Evolutionary conservation across 37 sponge, comb jelly and placozoan genomes (phyloP), one percentile per base, ranked within the genome.

Genomic region (Chondrosia reniformis): DNA sequence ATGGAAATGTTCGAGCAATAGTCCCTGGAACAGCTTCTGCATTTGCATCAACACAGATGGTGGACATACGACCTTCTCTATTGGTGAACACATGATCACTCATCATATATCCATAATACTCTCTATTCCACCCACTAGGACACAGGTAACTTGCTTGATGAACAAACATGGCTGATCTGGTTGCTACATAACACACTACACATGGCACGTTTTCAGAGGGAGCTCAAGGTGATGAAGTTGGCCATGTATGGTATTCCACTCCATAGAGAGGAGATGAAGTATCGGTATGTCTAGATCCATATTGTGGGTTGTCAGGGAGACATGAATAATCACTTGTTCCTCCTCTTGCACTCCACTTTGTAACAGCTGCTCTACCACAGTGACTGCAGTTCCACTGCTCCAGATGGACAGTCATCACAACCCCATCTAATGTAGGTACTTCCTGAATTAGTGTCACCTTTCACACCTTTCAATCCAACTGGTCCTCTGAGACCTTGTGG

Each of bases 91-190:
- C n/a, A n/a, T n/a, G n/a, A 55, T 45, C 66, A 33, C 77, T 56
- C 86, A 80, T 86, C 43, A 86, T 56, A 33, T 86, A 86, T 22
- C 86, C 86, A 76, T 40, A 63, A 77, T 86, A 86, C 81, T 86
- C 86, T 34, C 27, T 3, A 27, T 77, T 86, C 81, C 76, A 86
- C 6, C 4, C 34, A 24, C 43, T 34, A 25, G 81, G 86, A 46
- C 86, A 86, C 12, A 27, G 17, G 52, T 27, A 33, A 45, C 45
- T 76, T 69, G 86, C 86, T 43, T 81, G 86, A 33, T 81, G 65
- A 75, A 76, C 81, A 9, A 80, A 13, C 15, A 67, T 45, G 34
- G 81, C 55, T n/a, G 32, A 63, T 33, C 77, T 63, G 9, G 59
- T 76, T 8, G 67, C 31, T 38, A 45, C 67, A 65, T 64, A 76